Evolutionary conservation across 2,797 vertebrate genomes (phyloP).

Genomic region (Dendrocincla fuliginosa): DNA sequence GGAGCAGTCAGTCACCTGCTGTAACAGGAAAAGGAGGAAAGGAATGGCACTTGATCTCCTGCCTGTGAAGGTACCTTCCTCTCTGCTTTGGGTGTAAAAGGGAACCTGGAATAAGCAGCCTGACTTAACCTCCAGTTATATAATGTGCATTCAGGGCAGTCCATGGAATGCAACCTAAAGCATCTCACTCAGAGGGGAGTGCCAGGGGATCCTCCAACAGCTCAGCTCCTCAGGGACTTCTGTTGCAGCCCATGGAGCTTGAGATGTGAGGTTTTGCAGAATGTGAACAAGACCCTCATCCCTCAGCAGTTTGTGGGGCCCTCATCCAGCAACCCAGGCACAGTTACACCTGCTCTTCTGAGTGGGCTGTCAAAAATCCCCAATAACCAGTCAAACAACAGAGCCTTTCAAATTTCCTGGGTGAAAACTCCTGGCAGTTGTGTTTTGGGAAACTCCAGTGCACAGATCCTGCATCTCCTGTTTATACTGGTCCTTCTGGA

Average conservation of each 20-base stretch:
- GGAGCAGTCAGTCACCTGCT: background rate
- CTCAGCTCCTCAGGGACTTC: background rate
- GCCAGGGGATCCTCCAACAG: background rate
- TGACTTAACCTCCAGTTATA: background rate
- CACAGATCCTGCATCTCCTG: background rate
- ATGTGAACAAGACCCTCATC: background rate
- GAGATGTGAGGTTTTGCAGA: background rate
- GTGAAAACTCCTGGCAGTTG: background rate
- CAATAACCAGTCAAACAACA: background rate
- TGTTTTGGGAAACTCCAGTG: background rate
- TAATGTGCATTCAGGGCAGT: fast-evolving
- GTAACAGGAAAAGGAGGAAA: background rate
- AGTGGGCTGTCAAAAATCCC: background rate
- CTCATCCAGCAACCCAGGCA: background rate
- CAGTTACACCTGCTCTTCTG: background rate
- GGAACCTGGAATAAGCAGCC: background rate
- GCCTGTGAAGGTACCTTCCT: background rate
- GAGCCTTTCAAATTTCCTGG: background rate
- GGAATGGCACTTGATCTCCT: background rate
- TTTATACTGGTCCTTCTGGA: background rate
- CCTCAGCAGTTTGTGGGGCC: background rate
- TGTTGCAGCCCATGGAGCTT: fast-evolving
- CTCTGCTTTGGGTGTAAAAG: background rate
- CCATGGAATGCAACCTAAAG: background rate
- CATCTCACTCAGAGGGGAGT: background rate